phyloP scores from a whole-genome alignment of 2,888 invertebrate genomes.

The Thalpophila matura region DNA sequence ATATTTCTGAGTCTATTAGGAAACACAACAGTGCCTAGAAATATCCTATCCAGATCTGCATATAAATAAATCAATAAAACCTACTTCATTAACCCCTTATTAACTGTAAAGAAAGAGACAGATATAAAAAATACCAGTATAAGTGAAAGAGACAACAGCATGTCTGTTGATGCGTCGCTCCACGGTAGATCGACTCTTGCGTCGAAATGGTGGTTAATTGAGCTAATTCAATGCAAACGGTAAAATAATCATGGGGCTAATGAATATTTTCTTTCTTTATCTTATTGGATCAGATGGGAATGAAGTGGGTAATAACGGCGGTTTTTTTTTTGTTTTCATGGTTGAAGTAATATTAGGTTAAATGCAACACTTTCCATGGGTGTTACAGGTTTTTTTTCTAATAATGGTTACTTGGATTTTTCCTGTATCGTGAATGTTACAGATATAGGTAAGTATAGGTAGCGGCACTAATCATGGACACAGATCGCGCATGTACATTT shows the following conservation, averaged over 20 bases:
- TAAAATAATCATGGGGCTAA: slow-evolving; percentile 68
- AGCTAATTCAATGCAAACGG: slow-evolving; percentile 76
- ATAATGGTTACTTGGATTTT: background rate
- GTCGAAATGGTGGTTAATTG: slow-evolving; percentile 59
- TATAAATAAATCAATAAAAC: slow-evolving; percentile 31
- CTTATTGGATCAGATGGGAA: slow-evolving; percentile 21
- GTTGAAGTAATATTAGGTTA: slow-evolving; percentile 6
- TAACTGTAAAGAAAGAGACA: slow-evolving; percentile 18
- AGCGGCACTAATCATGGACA: too few relatives aligned
- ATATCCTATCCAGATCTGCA: slow-evolving; percentile 20
- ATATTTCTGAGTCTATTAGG: background rate
- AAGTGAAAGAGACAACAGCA: slow-evolving; percentile 3
- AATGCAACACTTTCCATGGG: slow-evolving; percentile 28
- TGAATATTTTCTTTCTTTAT: slow-evolving; percentile 59
- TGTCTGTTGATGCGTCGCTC: background rate
- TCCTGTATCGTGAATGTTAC: too few relatives aligned
- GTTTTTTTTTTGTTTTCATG: slow-evolving; percentile 45
- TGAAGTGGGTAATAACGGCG: slow-evolving; percentile 40
- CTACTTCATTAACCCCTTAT: slow-evolving; percentile 24
- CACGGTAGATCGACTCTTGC: slow-evolving; percentile 44
- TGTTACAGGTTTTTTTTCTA: background rate
- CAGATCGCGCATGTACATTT: too few relatives aligned
- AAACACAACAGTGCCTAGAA: slow-evolving; percentile 1
- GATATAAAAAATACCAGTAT: background rate
- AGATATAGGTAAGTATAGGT: too few relatives aligned